Evolutionary conservation across 2,113 vertebrate species (phyloP), one percentile per base, ranked within the genome.

Genomic region (Chascanopsetta lugubris): DNA sequence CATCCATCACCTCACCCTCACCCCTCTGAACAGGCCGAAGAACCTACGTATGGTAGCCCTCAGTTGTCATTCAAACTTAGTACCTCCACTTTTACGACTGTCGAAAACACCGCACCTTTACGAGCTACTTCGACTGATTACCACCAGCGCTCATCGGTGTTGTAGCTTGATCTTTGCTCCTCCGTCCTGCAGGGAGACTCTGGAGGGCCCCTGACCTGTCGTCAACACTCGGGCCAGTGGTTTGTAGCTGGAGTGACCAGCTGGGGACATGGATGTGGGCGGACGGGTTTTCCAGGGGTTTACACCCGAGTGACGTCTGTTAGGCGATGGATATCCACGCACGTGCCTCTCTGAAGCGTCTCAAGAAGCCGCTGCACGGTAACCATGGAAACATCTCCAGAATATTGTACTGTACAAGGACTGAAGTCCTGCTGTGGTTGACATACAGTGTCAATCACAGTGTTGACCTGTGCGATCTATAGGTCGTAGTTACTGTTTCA

Each of bases 171-270:
- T n/a, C 2, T 12, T 49, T 13, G 8, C 24, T 42, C 18, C 47
- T 59, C 24, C 21, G 13, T 59, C 22, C 38, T 59, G 2, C 87
- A 98, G 97, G 97, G 97, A 0, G 96, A 98, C 11, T 97, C 95
- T 0, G 97, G 97, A 0, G 96, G 97, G 1, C 96, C 97, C 0
- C 76, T 99, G 80, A 92, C 94, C n/a, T 98, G 97, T 61, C 90
- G 89, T 57, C 94, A 95, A 72, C 70, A 77, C 20, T 93, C 93
- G 0, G 94, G 96, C 36, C 93, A 87, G 24, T 99, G 97, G 97
- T 98, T 99, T 80, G 85, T 97, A 8, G 95, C 95, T 2, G 97
- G 97, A 74, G 94, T 99, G 87, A 98, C 96, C 20, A 99, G 97
- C 88, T 98, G 97, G 97, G 97, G 97, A 67, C 94, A 95, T 0